phyloP scores from a whole-genome alignment of 2,888 invertebrate genomes.

The Heliconius cydno region DNA sequence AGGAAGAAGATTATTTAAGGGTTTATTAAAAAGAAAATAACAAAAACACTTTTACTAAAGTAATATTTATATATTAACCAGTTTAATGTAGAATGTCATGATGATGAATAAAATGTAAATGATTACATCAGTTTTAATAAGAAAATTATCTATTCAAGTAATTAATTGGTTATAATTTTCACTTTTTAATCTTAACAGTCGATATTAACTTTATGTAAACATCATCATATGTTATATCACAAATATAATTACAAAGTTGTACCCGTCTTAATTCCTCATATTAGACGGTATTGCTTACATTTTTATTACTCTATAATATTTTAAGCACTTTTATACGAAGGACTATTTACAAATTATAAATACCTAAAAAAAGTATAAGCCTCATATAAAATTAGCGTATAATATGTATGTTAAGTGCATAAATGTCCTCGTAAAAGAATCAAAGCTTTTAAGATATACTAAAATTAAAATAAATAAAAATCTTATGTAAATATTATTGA shows the following conservation, averaged over 20 bases:
- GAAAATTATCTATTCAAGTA: neutral
- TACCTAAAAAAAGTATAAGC: neutral
- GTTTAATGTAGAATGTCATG: neutral
- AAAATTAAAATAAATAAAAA: neutral
- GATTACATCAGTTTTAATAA: conserved; percentile 12
- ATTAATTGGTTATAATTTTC: neutral
- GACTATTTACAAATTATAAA: neutral
- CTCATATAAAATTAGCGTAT: neutral
- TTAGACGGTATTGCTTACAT: neutral
- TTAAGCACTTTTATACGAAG: neutral
- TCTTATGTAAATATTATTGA: neutral
- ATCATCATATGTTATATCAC: neutral
- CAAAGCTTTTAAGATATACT: neutral
- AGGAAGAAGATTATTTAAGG: too few species aligned
- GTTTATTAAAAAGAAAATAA: too few species aligned
- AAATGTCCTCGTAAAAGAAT: neutral
- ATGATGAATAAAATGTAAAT: conserved; percentile 19
- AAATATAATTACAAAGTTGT: neutral
- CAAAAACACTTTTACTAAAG: neutral
- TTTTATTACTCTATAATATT: neutral
- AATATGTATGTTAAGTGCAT: neutral
- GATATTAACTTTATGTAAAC: neutral
- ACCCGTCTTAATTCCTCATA: neutral
- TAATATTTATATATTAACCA: conserved; percentile 6
- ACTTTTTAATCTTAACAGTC: neutral